These are phyloP conservation scores for Epicauta chinensis DNA, from an alignment of 1,140 invertebrate genomes.

Conservation along the genomic window DNA sequence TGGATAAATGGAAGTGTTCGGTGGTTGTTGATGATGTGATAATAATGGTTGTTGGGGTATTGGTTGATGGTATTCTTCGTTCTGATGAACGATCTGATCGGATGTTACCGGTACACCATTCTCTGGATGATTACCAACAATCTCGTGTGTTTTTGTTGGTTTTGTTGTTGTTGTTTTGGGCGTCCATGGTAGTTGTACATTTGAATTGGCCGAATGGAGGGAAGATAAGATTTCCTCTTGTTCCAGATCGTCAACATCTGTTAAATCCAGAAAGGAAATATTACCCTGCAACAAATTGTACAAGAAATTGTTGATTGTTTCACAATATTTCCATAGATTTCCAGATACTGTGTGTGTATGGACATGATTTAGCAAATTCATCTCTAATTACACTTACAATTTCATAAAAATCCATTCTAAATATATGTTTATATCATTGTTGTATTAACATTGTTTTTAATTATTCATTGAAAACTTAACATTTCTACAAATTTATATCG, in stretches of 20 bases:
- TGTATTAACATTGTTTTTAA: conserved; percentile 16
- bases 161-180: conserved; percentile 6
- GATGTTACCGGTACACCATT: neutral
- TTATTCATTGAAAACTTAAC: conserved; percentile 13
- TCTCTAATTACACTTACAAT: conserved; percentile 15
- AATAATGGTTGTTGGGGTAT: conserved; percentile 1
- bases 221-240: conserved; percentile 27
- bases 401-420: conserved; percentile 18
- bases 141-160: neutral
- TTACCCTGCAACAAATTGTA: conserved; percentile 14
- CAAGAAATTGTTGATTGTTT: conserved; percentile 1
- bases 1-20: neutral
- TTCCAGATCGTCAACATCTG: conserved; percentile 35
- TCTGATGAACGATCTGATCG: neutral
- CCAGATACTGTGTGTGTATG: conserved; percentile 9
- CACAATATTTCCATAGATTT: neutral
- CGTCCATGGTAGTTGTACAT: conserved; percentile 34
- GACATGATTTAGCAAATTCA: neutral
- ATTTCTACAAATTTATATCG: conserved; percentile 7
- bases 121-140: neutral
- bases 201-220: conserved; percentile 25
- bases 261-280: conserved; percentile 37
- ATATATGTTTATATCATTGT: conserved; percentile 3
- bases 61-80: neutral
- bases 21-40: neutral